Conservation (phyloP, 2,888 invertebrate genomes). For the Plagodis pulveraria region DNA sequence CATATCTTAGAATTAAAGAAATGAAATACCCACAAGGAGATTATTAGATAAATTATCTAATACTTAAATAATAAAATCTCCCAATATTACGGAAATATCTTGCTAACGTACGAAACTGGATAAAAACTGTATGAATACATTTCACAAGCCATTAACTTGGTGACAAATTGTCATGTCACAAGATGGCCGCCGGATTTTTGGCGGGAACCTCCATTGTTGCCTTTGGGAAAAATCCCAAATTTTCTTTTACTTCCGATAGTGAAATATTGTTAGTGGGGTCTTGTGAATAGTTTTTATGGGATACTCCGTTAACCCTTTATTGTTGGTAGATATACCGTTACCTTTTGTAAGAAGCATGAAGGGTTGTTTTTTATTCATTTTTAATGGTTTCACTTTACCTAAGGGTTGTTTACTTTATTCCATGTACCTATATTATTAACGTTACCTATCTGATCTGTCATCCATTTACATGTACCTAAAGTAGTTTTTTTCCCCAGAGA, state of each 20-base stretch:
- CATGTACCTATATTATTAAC: too few species aligned
- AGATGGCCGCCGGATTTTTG: conserved; percentile 75
- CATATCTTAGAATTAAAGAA: too few species aligned
- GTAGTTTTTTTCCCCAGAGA: not conserved
- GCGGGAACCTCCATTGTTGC: conserved; percentile 70
- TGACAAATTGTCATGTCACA: conserved; percentile 84
- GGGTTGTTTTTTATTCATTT: conserved; percentile 15
- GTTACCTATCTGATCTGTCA: not conserved
- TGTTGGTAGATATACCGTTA: conserved; percentile 50
- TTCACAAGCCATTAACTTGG: conserved; percentile 86
- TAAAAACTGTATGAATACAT: conserved; percentile 67
- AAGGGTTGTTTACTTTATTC: too few species aligned
- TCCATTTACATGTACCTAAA: not conserved
- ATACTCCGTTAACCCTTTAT: conserved; percentile 70
- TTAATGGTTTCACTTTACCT: too few species aligned
- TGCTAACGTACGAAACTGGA: not conserved
- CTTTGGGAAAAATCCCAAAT: conserved; percentile 57
- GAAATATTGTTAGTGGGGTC: conserved; percentile 64
- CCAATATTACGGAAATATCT: not conserved
- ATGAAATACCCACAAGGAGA: too few species aligned
- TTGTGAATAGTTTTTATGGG: conserved; percentile 66
- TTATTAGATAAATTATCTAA: too few species aligned
- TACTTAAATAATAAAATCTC: not conserved
- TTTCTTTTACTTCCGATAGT: conserved; percentile 75
- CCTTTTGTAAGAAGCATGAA: conserved; percentile 29